phyloP scores from a whole-genome alignment of 2,888 invertebrate species.

The Trissoscelio sp. region DNA sequence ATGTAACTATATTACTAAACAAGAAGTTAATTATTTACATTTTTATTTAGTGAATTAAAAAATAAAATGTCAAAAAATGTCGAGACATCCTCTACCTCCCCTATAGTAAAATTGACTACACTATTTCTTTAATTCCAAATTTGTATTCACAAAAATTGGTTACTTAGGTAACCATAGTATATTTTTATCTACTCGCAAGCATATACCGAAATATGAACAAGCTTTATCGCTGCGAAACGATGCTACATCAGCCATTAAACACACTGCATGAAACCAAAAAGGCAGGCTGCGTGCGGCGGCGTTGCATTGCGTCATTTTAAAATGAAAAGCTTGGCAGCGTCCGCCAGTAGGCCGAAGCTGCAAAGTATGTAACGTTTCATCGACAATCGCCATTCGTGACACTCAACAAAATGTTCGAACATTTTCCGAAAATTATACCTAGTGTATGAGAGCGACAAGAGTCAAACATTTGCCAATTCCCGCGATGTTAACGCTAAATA shows the following conservation, averaged over 20 bases:
- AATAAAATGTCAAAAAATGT: no score
- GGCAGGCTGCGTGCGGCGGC: constrained; percentile 29
- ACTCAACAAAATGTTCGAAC: constrained; percentile 39
- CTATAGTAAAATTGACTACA: no score
- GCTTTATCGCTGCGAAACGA: constrained; percentile 40
- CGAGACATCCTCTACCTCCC: no score
- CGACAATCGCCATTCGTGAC: constrained; percentile 45
- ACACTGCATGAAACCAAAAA: constrained; percentile 40
- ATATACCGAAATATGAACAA: constrained; percentile 30
- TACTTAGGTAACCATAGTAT: neutral
- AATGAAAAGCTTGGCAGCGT: constrained; percentile 52
- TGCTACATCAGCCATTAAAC: constrained; percentile 49
- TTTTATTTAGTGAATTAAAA: no score
- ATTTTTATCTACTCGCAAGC: neutral
- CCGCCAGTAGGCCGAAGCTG: constrained; percentile 17
- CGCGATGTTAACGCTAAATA: constrained; percentile 16
- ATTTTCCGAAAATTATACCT: constrained; percentile 33
- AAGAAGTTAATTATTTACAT: no score
- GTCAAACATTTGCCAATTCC: constrained; percentile 33
- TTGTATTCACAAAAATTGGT: neutral
- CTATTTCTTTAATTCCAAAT: no score
- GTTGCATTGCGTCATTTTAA: constrained; percentile 54
- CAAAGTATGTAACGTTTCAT: constrained; percentile 50
- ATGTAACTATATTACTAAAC: no score
- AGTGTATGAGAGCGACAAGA: constrained; percentile 2